Evolutionary conservation across 2,797 vertebrate species (phyloP), one percentile per base, ranked within the genome.

Genomic region (Staurois parvus): DNA sequence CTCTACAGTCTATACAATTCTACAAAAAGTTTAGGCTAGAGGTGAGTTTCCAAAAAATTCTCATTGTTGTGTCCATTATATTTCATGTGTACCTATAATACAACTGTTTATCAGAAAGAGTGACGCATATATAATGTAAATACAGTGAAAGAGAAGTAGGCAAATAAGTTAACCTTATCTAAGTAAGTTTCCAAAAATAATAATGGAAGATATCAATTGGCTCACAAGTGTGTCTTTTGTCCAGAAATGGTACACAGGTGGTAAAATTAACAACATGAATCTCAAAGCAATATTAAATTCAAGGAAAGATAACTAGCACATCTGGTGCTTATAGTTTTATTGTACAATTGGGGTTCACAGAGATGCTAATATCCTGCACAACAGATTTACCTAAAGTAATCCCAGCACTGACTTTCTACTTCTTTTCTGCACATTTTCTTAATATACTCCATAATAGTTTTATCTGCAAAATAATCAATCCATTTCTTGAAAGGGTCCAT

Each of bases 191-290:
- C 28, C 28, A 79, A 24, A 69, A 32, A 48, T 6, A 29, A 34
- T 26, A 45, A 17, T 79, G 15, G 5, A 79, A 45, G 62, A 59
- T 67, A 45, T 45, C 26, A 40, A 64, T 67, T n/a, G 30, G 26
- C 29, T 67, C 66, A 79, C 77, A 29, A 48, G 66, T 48, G 64
- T 34, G 34, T 75, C 30, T 73, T 68, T 70, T 24, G 37, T 69
- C 83, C 32, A 79, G 67, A 84, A 77, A 72, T 62, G 45, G 28
- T 72, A 72, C 67, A 84, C 67, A 78, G 28, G 75, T 78, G 68
- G 56, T 64, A 84, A 84, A 79, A 84, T 79, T 78, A 84, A 72
- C 64, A 26, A 28, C 32, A 72, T 64, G 83, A 64, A 79, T 72
- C 83, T 21, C 56, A 56, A 84, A 78, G 75, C 52, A 64, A 78